Percentiles rank a stretch among this genome's conserved stretches.
phyloP scores from a whole-genome alignment of 2,888 invertebrate genomes.

The Strigamia crassipes region DNA sequence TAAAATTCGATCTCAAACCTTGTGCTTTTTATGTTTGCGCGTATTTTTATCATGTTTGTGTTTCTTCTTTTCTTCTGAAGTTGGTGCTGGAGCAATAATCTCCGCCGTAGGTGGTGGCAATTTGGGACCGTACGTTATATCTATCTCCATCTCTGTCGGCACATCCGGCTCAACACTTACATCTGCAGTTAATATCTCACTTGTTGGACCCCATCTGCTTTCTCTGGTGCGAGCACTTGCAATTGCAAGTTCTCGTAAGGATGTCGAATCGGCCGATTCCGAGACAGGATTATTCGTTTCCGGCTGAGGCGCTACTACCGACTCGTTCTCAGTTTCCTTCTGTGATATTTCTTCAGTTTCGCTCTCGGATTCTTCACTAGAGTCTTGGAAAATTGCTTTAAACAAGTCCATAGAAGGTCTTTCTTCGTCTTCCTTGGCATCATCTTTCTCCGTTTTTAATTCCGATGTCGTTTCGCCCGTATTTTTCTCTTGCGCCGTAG shows the following conservation, averaged over 20 bases:
- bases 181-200: background rate
- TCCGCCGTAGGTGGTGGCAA: background rate
- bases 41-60: background rate
- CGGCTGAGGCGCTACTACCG: background rate
- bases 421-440: slow-evolving; percentile 54
- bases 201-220: slow-evolving; percentile 14
- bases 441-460: background rate
- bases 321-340: background rate
- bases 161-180: background rate
- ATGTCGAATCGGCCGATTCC: background rate
- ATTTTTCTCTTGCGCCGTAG: background rate
- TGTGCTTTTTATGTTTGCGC: background rate
- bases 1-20: background rate
- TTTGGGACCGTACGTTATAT: background rate
- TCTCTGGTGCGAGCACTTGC: background rate
- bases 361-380: slow-evolving; percentile 68
- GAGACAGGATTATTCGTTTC: background rate
- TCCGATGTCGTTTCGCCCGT: background rate
- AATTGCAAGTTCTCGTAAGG: background rate
- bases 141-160: background rate
- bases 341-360: slow-evolving; percentile 46
- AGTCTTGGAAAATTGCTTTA: slow-evolving; percentile 84
- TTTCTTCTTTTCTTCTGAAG: background rate
- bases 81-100: background rate
- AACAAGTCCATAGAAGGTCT: slow-evolving; percentile 75